phyloP scores from a whole-genome alignment of 2,113 vertebrate genomes.

The Leptosomus discolor region DNA sequence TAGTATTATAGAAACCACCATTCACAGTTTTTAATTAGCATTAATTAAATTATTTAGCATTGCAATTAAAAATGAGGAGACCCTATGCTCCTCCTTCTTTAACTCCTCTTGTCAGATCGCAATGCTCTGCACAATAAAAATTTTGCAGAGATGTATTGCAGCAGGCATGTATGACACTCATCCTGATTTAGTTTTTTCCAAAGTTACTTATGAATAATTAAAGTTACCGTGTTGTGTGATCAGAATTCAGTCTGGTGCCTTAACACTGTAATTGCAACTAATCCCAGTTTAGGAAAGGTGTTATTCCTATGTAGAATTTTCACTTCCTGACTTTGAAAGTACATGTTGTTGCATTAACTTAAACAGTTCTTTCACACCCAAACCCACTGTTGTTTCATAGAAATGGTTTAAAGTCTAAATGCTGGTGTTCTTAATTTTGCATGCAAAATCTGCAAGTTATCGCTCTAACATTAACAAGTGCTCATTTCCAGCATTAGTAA shows the following conservation, averaged over 20 bases:
- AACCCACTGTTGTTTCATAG: neutral
- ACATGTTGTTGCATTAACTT: neutral
- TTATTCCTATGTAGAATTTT: neutral
- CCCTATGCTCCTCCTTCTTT: neutral
- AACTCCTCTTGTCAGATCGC: neutral
- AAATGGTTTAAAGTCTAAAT: neutral
- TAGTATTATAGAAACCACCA: conserved; percentile 32
- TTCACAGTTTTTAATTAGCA: conserved; percentile 62
- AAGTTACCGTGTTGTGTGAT: neutral
- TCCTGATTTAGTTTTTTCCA: neutral
- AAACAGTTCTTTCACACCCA: neutral
- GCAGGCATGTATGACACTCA: neutral
- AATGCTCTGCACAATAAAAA: neutral
- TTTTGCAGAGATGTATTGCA: neutral
- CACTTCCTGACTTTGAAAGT: neutral
- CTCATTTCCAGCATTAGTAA: neutral
- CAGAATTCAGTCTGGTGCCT: neutral
- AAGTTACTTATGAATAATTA: neutral
- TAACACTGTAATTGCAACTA: neutral
- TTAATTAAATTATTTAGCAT: no score
- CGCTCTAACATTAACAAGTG: neutral
- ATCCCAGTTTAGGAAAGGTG: neutral
- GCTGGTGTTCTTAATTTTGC: neutral
- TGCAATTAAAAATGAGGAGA: conserved; percentile 25
- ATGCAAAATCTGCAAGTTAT: neutral